Evolutionary conservation across 2,888 invertebrate genomes (phyloP), one percentile per base, ranked within the genome.

Genomic region (Himalopsyche anomala): DNA sequence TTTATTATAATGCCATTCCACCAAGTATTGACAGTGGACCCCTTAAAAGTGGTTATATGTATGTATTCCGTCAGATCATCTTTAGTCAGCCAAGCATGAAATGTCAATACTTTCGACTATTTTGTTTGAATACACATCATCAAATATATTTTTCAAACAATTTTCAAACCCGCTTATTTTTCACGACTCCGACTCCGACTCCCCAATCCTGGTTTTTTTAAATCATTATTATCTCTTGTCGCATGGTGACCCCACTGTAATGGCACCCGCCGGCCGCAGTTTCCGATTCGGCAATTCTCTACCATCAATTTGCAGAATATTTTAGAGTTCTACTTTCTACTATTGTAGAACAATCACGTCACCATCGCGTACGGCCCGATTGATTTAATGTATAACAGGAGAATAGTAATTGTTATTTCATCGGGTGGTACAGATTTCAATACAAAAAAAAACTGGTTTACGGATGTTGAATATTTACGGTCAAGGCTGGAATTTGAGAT

Each of bases 271-370:
- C 62, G 62, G 62, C 19, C 28, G 28, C 62, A 15, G 62, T 62
- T 62, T 11, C 19, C 62, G 62, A 62, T 62, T 28, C 19, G 28
- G 19, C 56, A 28, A 62, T 62, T 62, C 56, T 19, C 62, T 19
- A 62, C 62, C 62, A 62, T 62, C 28, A 62, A 62, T 62, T 62
- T 62, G 62, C 19, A n/a, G 62, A 62, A 62, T 62, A 62, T 62
- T 62, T 62, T 19, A 62, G 19, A 62, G 28, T 5, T 62, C 62
- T 62, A 62, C 62, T 62, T 62, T 62, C 62, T 62, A 62, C 19
- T 62, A 62, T 62, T 62, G 62, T 62, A 62, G 62, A 62, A 62
- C 62, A 28, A 62, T 62, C 62, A 19, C 62, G 62, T 62, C 62
- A 62, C 62, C 62, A 8, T 62, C n/a, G 19, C 62, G 11, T 28